These are phyloP conservation scores for Ostrea edulis DNA, from an alignment of 1,140 invertebrate species.

Conservation along the genomic window DNA sequence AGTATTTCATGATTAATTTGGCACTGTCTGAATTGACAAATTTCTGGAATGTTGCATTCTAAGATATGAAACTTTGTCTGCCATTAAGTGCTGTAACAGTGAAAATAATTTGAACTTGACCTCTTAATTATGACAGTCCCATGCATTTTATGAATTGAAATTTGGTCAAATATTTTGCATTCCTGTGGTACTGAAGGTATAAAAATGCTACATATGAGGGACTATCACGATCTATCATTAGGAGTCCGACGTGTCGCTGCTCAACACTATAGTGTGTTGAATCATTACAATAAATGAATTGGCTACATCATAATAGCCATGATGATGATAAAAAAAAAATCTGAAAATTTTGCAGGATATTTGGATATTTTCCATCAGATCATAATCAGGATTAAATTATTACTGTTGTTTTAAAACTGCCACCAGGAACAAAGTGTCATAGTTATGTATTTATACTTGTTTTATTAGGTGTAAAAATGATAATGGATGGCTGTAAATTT, in stretches of 20 bases:
- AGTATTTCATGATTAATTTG: no score
- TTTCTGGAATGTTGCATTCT: background rate
- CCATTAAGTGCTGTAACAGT: background rate
- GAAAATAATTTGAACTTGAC: background rate
- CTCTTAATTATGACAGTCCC: slow-evolving; percentile 1
- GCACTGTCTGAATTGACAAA: background rate
- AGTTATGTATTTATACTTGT: background rate
- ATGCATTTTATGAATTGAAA: background rate
- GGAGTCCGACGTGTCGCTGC: no score
- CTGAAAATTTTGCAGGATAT: no score
- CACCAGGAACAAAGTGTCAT: background rate
- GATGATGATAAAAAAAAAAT: no score
- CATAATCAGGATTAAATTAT: background rate
- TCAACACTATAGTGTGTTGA: no score
- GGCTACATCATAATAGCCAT: no score
- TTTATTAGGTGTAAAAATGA: slow-evolving; percentile 28
- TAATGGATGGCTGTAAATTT: slow-evolving; percentile 4
- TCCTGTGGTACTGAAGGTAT: background rate
- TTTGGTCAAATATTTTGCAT: background rate
- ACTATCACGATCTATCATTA: no score
- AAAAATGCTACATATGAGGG: no score
- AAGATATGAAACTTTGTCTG: background rate
- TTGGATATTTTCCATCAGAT: background rate
- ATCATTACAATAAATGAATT: no score
- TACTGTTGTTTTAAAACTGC: slow-evolving; percentile 19